Evolutionary conservation across 2,888 invertebrate genomes (phyloP).

Genomic region (Lithosia quadra): DNA sequence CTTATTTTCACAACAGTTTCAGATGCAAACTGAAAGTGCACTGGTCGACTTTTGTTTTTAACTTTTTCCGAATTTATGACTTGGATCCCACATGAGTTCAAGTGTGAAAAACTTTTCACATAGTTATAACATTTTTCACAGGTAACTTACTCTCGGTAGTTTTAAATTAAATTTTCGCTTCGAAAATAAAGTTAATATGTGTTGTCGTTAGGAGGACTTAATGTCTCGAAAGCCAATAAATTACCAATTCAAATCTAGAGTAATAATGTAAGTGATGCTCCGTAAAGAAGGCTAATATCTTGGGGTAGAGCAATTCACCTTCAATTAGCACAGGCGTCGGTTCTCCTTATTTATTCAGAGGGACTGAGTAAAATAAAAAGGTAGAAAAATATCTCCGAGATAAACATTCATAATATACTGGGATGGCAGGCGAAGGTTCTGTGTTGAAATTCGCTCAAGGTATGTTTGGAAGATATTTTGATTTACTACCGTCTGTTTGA

Average conservation of each 20-base stretch:
- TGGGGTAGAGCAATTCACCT: constrained; percentile 63
- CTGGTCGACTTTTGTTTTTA: constrained; percentile 65
- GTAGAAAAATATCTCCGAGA: constrained; percentile 64
- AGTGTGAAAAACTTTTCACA: constrained; percentile 67
- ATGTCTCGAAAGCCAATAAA: constrained; percentile 51
- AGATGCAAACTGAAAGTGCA: constrained; percentile 57
- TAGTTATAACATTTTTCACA: constrained; percentile 61
- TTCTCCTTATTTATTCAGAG: constrained; percentile 74
- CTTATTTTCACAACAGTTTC: constrained; percentile 44
- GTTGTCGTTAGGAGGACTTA: constrained; percentile 37
- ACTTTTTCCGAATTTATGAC: constrained; percentile 67
- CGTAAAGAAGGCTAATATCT: constrained; percentile 54
- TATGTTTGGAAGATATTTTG: constrained; percentile 53
- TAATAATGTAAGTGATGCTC: constrained; percentile 62
- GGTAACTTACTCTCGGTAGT: constrained; percentile 52
- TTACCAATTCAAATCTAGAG: constrained; percentile 61
- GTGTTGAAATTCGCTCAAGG: constrained; percentile 56
- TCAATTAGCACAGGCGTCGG: constrained; percentile 72
- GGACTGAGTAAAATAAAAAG: constrained; percentile 69
- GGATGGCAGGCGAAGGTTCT: constrained; percentile 51
- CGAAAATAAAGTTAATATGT: constrained; percentile 32
- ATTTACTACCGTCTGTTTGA: constrained; percentile 46
- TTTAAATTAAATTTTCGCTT: constrained; percentile 34
- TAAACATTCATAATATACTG: constrained; percentile 73
- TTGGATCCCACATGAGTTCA: constrained; percentile 65